Percentiles rank a stretch among this genome's conserved stretches.
These are phyloP conservation scores for Liparis tanakae DNA, from an alignment of 2,797 vertebrate genomes.

Conservation along the genomic window DNA sequence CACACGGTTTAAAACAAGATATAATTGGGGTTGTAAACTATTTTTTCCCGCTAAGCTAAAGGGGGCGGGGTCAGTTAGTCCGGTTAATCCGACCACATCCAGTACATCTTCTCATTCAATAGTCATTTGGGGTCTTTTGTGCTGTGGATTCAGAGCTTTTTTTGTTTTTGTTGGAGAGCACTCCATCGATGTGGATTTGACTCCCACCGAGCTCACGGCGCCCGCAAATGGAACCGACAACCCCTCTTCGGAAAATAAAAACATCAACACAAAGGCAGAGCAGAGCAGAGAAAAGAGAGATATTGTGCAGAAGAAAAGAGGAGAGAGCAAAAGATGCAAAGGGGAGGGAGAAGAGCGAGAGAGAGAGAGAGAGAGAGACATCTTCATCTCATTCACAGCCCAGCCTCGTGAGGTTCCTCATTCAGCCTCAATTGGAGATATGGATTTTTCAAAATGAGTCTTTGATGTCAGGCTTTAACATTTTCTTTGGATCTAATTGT, in stretches of 20 bases:
- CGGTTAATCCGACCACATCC: constrained; percentile 17
- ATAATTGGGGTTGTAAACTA: too few species aligned
- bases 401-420: constrained; percentile 66
- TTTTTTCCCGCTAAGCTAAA: too few species aligned
- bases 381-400: constrained; percentile 60
- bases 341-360: constrained; percentile 23
- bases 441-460: constrained; percentile 71
- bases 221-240: constrained; percentile 38
- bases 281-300: neutral
- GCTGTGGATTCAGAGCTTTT: constrained; percentile 6
- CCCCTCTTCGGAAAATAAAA: neutral
- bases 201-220: constrained; percentile 37
- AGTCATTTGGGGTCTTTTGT: constrained; percentile 20
- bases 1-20: too few species aligned
- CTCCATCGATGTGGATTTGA: constrained; percentile 26
- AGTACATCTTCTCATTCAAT: constrained; percentile 19
- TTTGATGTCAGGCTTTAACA: constrained; percentile 75
- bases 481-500: constrained; percentile 75
- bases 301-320: constrained; percentile 27
- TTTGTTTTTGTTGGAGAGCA: constrained; percentile 14
- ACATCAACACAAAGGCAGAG: too few species aligned
- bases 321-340: neutral
- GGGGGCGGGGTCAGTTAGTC: neutral
- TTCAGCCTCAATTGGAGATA: constrained; percentile 73
- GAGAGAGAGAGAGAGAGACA: constrained; percentile 31